These are phyloP conservation scores for Hippopotamyrus pictus DNA, from an alignment of 2,797 vertebrate species.

Conservation along the genomic window DNA sequence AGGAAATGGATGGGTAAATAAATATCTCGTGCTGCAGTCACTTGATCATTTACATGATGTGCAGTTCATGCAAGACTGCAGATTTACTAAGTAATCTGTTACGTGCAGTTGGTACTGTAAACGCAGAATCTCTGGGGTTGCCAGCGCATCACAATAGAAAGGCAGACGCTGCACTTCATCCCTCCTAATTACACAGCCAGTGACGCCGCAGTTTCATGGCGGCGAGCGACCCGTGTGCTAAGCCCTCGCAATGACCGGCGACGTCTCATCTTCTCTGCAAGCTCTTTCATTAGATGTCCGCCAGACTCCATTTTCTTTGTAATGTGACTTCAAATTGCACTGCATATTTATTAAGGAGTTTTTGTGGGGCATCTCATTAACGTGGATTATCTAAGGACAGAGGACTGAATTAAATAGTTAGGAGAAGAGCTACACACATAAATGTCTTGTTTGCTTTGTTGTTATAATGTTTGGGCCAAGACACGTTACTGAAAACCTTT, in stretches of 20 bases:
- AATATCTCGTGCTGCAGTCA: neutral
- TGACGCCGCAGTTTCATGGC: slow-evolving; percentile 31
- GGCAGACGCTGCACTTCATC: slow-evolving; percentile 45
- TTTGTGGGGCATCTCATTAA: slow-evolving; percentile 47
- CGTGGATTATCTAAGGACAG: slow-evolving; percentile 33
- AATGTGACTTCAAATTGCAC: slow-evolving; percentile 47
- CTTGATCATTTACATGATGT: neutral
- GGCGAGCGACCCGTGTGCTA: neutral
- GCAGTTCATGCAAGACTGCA: neutral
- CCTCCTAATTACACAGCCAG: slow-evolving; percentile 47
- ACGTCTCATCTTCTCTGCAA: slow-evolving; percentile 47
- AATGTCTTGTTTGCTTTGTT: slow-evolving; percentile 14
- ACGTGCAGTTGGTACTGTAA: neutral
- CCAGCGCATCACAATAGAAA: slow-evolving; percentile 25
- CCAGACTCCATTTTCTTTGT: slow-evolving; percentile 47
- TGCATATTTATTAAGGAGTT: slow-evolving; percentile 37
- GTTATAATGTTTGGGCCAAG: neutral
- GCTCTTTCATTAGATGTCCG: slow-evolving; percentile 47
- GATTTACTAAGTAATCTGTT: neutral
- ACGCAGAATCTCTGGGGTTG: neutral
- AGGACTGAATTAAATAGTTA: slow-evolving; percentile 26
- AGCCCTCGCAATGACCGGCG: slow-evolving; percentile 29
- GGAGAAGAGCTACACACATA: slow-evolving; percentile 1
- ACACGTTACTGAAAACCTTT: neutral
- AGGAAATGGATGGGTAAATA: neutral